Conservation (phyloP, 2,888 invertebrate genomes). For the Omphaloscelis lunosa region DNA sequence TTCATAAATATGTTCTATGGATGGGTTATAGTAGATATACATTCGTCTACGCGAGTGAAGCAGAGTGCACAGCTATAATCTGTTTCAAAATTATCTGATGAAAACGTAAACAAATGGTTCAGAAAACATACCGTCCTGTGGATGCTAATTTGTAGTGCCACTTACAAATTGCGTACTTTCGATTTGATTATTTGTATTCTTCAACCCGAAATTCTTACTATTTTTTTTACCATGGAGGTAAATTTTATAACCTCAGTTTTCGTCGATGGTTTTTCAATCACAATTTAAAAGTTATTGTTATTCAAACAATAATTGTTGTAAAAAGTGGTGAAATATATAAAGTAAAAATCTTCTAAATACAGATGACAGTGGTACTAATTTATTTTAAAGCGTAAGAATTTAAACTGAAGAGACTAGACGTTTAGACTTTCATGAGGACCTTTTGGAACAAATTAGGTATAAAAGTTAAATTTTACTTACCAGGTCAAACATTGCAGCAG, state of each 20-base stretch:
- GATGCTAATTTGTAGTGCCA: not conserved
- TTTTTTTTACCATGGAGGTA: not conserved
- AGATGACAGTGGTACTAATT: not conserved
- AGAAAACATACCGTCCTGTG: too few relatives aligned
- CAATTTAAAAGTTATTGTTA: not conserved
- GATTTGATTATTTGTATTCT: not conserved
- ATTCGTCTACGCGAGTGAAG: not conserved
- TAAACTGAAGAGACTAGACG: not conserved
- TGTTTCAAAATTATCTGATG: not conserved
- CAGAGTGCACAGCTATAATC: not conserved
- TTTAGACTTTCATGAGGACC: not conserved
- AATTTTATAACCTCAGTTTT: not conserved
- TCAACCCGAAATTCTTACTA: not conserved
- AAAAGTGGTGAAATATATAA: not conserved
- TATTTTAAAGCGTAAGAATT: not conserved
- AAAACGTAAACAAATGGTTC: conserved; percentile 1
- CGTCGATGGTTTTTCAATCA: not conserved
- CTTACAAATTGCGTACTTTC: not conserved
- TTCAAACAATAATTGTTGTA: not conserved
- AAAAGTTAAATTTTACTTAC: conserved; percentile 70
- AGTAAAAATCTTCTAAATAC: not conserved
- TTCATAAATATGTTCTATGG: not conserved
- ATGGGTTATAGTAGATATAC: not conserved
- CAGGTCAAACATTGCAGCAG: conserved; percentile 97
- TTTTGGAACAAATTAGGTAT: not conserved